A percentile compares a stretch with the other conserved stretches of the same genome.
Evolutionary conservation across 2,888 invertebrate genomes (phyloP).

Genomic region (Stegophylla sp.): DNA sequence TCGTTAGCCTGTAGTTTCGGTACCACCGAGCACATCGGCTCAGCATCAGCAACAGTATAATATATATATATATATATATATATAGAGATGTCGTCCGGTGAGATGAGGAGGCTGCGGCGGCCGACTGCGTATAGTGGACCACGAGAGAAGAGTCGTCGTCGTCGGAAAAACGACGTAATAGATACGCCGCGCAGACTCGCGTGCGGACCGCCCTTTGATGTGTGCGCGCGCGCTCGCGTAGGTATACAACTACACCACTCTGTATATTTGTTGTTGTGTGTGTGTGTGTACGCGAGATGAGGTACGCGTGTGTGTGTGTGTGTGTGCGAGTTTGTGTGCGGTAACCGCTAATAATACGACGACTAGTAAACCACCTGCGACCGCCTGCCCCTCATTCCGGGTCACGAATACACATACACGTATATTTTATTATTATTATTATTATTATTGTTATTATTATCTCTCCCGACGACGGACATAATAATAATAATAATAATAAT

Average conservation of each 20-base stretch:
- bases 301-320: no score
- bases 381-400: background rate
- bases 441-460: background rate
- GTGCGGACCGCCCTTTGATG: conserved; percentile 56
- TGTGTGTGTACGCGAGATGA: no score
- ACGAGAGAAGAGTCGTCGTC: conserved; percentile 3
- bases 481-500: conserved; percentile 5
- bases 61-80: background rate
- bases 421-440: conserved; percentile 28
- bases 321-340: conserved; percentile 13
- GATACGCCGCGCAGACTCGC: conserved; percentile 46
- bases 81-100: background rate
- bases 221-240: background rate
- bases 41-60: no score
- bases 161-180: conserved; percentile 27
- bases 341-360: conserved; percentile 57
- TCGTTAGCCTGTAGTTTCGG: conserved; percentile 15
- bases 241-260: no score
- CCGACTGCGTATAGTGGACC: no score
- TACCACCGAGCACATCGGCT: background rate
- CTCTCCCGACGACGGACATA: background rate
- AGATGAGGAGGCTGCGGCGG: background rate
- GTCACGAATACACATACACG: conserved; percentile 30
- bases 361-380: conserved; percentile 52
- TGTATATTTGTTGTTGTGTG: no score